A percentile compares a stretch with the other conserved stretches of the same genome.
phyloP scores from a whole-genome alignment of 1,140 invertebrate species.

The Hetaerina americana region DNA sequence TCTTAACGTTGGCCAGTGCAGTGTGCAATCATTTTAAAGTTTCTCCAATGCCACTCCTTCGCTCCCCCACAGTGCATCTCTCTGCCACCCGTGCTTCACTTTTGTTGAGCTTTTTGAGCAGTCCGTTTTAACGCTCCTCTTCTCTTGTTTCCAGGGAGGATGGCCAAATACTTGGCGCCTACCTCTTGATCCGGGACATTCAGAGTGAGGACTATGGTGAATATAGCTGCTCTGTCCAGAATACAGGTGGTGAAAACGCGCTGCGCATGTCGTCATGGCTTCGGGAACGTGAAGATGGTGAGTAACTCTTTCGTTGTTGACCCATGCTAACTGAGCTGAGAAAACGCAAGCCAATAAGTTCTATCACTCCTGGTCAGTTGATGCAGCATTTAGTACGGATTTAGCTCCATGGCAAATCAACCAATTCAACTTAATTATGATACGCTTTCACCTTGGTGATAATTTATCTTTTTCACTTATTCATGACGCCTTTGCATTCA shows the following conservation, averaged over 20 bases:
- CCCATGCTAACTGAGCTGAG: too few species aligned
- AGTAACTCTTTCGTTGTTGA: background rate
- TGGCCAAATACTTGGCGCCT: slow-evolving; percentile 52
- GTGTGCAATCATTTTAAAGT: background rate
- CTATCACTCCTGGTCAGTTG: background rate
- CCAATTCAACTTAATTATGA: background rate
- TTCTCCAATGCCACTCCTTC: background rate
- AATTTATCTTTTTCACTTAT: background rate
- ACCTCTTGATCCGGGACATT: slow-evolving; percentile 45
- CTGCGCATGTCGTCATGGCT: slow-evolving; percentile 29
- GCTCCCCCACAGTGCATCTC: background rate
- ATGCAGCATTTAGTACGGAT: background rate
- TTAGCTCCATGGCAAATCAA: background rate
- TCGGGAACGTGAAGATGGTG: slow-evolving; percentile 31
- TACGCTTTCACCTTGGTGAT: background rate
- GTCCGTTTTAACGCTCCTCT: background rate
- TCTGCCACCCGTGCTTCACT: background rate
- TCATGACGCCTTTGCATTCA: too few species aligned
- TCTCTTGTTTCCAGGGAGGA: slow-evolving; percentile 42
- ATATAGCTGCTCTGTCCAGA: slow-evolving; percentile 45
- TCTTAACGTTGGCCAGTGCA: background rate
- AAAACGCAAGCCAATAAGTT: slow-evolving; percentile 4
- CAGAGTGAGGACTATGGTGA: slow-evolving; percentile 47
- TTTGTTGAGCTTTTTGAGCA: background rate
- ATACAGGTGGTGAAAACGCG: slow-evolving; percentile 31